These are phyloP conservation scores for Pachliopta kotzebuea DNA, from an alignment of 2,888 invertebrate genomes.

Conservation along the genomic window DNA sequence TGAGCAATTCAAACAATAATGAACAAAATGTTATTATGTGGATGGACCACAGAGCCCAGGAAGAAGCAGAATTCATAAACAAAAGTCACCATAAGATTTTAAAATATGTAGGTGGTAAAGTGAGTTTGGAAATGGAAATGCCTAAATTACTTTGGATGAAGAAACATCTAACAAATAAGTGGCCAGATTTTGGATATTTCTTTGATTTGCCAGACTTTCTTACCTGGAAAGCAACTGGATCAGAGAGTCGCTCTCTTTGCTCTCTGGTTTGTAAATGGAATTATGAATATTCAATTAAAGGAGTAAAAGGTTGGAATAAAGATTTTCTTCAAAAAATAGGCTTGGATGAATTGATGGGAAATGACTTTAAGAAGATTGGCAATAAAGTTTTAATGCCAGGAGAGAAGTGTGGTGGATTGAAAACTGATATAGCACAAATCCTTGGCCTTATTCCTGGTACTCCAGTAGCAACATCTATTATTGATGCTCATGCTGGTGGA, in stretches of 20 bases:
- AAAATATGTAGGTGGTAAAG: slow-evolving; percentile 93
- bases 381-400: slow-evolving; percentile 85
- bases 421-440: slow-evolving; percentile 82
- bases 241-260: slow-evolving; percentile 89
- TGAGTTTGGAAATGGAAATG: slow-evolving; percentile 98
- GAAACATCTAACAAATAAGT: slow-evolving; percentile 83
- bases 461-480: slow-evolving; percentile 92
- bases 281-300: slow-evolving; percentile 84
- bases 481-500: slow-evolving; percentile 98
- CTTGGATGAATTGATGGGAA: slow-evolving; percentile 85
- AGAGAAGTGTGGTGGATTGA: slow-evolving; percentile 84
- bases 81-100: slow-evolving; percentile 86
- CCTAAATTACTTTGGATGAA: slow-evolving; percentile 97
- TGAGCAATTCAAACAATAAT: slow-evolving; percentile 83
- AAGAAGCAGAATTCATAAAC: slow-evolving; percentile 91
- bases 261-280: slow-evolving; percentile 98
- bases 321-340: slow-evolving; percentile 87
- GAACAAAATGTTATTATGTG: slow-evolving; percentile 93
- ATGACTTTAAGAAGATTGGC: slow-evolving; percentile 86
- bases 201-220: slow-evolving; percentile 97
- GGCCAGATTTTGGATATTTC: slow-evolving; percentile 86
- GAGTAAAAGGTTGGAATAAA: slow-evolving; percentile 84
- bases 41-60: slow-evolving; percentile 94
- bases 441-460: slow-evolving; percentile 86
- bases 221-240: slow-evolving; percentile 94